A percentile compares a stretch with the other conserved stretches of the same genome.
phyloP scores from a whole-genome alignment of 2,113 vertebrate species.

The Turnix velox region DNA sequence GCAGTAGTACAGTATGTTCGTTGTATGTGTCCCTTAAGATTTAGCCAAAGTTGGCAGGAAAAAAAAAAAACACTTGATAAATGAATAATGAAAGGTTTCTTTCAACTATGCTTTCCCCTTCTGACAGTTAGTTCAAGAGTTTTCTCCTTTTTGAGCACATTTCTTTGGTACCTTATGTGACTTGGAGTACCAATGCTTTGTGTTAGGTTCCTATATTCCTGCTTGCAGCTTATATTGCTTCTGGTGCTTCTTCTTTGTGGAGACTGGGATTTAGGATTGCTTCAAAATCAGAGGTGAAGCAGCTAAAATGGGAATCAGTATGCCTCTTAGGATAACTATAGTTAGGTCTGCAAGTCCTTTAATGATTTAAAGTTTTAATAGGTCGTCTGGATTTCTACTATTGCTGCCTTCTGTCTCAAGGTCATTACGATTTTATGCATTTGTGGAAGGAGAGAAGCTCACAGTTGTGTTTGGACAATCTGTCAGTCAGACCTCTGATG shows the following conservation, averaged over 20 bases:
- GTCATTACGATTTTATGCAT: not conserved
- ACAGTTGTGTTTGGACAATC: not conserved
- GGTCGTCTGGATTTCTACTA: not conserved
- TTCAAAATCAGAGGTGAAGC: not conserved
- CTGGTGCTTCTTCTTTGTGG: not conserved
- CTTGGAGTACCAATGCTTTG: not conserved
- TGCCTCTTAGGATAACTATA: not conserved
- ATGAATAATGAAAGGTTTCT: not conserved
- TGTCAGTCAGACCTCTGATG: not conserved
- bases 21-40: not conserved
- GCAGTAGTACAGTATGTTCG: not conserved
- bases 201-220: not conserved
- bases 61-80: not conserved
- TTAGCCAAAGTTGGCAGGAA: not conserved
- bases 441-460: not conserved
- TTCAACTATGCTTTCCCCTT: not conserved
- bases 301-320: not conserved
- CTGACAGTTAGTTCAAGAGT: not conserved
- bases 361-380: not conserved
- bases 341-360: not conserved
- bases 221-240: not conserved
- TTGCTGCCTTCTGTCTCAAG: not conserved
- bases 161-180: accelerated
- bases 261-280: not conserved
- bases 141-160: not conserved